Evolutionary conservation across 2,797 vertebrate genomes (phyloP), one percentile per base, ranked within the genome.

Genomic region (Mormyrops attenuatus): DNA sequence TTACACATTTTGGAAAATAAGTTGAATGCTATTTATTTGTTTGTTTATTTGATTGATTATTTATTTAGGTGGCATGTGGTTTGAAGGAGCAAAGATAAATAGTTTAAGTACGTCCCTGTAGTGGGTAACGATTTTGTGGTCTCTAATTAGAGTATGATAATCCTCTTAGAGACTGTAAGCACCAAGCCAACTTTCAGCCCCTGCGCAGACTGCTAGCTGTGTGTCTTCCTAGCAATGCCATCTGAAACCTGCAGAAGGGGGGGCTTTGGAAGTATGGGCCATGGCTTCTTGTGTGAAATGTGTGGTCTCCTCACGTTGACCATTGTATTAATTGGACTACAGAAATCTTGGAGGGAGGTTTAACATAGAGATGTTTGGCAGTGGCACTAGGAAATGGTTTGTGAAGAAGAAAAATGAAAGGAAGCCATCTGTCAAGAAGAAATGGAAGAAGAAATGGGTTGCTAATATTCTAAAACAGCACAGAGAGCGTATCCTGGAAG

Each of bases 321-420:
- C 92, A 85, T 90, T 89, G 91, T 90, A 90, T 92, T 91, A 92
- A 94, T 90, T 93, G 93, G 91, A 92, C 93, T 5, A 91, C 90
- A 80, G 90, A 92, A 92, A 94, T 47, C 57, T 88, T 63, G n/a
- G 9, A 17, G 17, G 30, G 7, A 95, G 0, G 88, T 91, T 90
- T 92, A 92, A 87, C 90, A 89, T 91, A 90, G 95, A 95, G 93
- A 97, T 98, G 97, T 96, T 97, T 69, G 95, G 96, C 93, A 95
- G 95, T 86, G 95, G 95, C 63, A 93, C 94, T 77, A 95, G 93
- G 92, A 96, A 92, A 90, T 98, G 97, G 97, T 97, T 98, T 91
- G 94, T 96, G 90, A 95, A 94, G 92, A 95, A 93, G 88, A 94
- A 96, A 90, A 96, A 94, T 90, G 94, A 95, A 60, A 95, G 93